Conservation (phyloP, 2,797 vertebrate species). For the Rhabdomys pumilio region DNA sequence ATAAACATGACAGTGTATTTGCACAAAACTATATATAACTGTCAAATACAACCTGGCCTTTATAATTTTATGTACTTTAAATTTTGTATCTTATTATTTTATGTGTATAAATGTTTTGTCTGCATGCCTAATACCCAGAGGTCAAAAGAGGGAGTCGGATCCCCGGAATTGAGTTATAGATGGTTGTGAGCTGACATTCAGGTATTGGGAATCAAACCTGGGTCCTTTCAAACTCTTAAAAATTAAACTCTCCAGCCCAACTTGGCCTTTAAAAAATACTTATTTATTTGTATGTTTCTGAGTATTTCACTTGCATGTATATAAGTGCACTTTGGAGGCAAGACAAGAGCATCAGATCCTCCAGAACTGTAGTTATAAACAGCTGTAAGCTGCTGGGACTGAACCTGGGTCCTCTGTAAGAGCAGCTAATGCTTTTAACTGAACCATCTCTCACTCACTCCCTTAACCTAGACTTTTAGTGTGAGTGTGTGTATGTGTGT, state of each 20-base stretch:
- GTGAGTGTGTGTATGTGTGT: no score
- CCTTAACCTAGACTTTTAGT: neutral
- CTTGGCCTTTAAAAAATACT: neutral
- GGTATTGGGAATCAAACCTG: neutral
- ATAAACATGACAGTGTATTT: neutral
- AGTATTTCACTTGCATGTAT: neutral
- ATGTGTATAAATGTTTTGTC: neutral
- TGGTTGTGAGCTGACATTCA: neutral
- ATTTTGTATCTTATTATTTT: neutral
- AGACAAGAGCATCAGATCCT: neutral
- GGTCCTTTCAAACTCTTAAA: neutral
- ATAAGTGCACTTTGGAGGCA: neutral
- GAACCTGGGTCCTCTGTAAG: neutral
- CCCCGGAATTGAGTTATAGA: neutral
- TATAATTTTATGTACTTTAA: neutral
- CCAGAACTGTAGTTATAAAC: neutral
- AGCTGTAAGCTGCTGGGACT: neutral
- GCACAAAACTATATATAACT: neutral
- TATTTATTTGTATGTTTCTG: neutral
- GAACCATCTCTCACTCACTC: neutral
- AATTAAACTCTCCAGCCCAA: neutral
- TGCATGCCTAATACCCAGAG: neutral
- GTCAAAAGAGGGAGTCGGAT: neutral
- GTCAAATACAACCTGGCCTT: neutral
- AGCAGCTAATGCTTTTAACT: neutral